Conservation (phyloP, 1,140 invertebrate species). For the Colletes gigas region DNA sequence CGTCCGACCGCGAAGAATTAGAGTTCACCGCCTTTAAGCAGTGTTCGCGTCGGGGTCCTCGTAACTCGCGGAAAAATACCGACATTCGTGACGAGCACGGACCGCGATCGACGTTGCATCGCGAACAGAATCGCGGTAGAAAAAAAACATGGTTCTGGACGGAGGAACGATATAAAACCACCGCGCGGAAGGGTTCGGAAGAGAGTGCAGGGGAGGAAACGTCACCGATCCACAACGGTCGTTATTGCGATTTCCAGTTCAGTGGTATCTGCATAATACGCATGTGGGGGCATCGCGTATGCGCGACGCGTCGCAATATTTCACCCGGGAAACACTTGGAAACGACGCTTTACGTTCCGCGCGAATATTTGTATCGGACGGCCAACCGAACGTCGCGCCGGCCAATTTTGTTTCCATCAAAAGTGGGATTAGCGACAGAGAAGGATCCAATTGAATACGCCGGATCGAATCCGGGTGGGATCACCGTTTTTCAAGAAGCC, state of each 20-base stretch:
- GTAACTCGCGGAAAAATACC: slow-evolving; percentile 60
- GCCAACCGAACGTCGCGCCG: not conserved
- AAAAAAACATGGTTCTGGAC: not conserved
- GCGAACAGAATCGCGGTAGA: not conserved
- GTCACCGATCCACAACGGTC: slow-evolving; percentile 43
- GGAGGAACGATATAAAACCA: not conserved
- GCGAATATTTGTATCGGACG: slow-evolving; percentile 31
- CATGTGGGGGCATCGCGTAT: slow-evolving; percentile 26
- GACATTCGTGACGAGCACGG: slow-evolving; percentile 44
- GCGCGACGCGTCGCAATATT: slow-evolving; percentile 54
- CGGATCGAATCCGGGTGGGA: slow-evolving; percentile 30
- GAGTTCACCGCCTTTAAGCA: slow-evolving; percentile 58
- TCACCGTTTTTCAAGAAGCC: slow-evolving; percentile 45
- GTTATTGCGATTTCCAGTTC: slow-evolving; percentile 60
- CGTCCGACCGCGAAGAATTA: slow-evolving; percentile 65
- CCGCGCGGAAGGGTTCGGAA: not conserved
- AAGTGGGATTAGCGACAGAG: slow-evolving; percentile 38
- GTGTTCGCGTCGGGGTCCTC: slow-evolving; percentile 42
- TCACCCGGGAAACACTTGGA: slow-evolving; percentile 48
- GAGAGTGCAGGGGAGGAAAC: slow-evolving; percentile 1
- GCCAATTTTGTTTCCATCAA: slow-evolving; percentile 45
- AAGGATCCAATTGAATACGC: slow-evolving; percentile 37
- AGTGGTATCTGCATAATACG: slow-evolving; percentile 55
- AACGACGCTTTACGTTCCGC: slow-evolving; percentile 31
- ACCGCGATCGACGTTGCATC: not conserved